A percentile compares a stretch with the other conserved stretches of the same genome.
Evolutionary conservation across 1,140 invertebrate genomes (phyloP).

Genomic region (Drosophila willistoni): DNA sequence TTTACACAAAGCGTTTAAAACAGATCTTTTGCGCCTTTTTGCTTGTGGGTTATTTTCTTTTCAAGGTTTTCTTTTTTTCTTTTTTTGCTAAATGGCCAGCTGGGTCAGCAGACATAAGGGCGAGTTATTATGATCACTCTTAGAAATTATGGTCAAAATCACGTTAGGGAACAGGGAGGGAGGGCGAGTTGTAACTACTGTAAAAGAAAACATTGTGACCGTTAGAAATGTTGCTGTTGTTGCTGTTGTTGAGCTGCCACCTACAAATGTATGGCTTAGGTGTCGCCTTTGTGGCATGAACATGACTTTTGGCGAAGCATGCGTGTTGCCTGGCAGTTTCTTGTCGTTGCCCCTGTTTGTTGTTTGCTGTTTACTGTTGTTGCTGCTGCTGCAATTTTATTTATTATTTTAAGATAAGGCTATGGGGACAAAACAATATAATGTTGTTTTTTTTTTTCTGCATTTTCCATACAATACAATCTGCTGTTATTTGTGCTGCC

Average conservation of each 20-base stretch:
- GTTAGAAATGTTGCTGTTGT: constrained; percentile 24
- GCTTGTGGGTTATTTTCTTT: background rate
- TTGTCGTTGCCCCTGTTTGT: constrained; percentile 58
- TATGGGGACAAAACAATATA: constrained; percentile 65
- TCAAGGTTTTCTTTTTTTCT: too few relatives aligned
- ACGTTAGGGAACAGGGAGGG: constrained; percentile 42
- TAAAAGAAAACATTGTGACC: constrained; percentile 11
- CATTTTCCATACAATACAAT: constrained; percentile 56
- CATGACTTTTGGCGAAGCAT: constrained; percentile 81
- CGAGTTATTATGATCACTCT: constrained; percentile 32
- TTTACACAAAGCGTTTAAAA: constrained; percentile 59
- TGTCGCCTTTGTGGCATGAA: constrained; percentile 78
- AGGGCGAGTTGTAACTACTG: constrained; percentile 4
- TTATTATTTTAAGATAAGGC: constrained; percentile 61
- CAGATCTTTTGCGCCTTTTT: constrained; percentile 30
- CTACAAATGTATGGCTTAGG: constrained; percentile 78
- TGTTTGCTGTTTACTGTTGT: constrained; percentile 35
- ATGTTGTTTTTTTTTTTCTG: constrained; percentile 50
- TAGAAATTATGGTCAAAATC: constrained; percentile 63
- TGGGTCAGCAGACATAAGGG: constrained; percentile 42
- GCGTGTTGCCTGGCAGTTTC: constrained; percentile 78
- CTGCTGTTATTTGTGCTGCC: constrained; percentile 72
- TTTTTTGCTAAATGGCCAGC: background rate
- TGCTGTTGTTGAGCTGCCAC: constrained; percentile 60
- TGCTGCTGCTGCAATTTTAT: constrained; percentile 34